Evolutionary conservation across 2,797 vertebrate species (phyloP), one percentile per base, ranked within the genome.

Genomic region (Dryobates pubescens): DNA sequence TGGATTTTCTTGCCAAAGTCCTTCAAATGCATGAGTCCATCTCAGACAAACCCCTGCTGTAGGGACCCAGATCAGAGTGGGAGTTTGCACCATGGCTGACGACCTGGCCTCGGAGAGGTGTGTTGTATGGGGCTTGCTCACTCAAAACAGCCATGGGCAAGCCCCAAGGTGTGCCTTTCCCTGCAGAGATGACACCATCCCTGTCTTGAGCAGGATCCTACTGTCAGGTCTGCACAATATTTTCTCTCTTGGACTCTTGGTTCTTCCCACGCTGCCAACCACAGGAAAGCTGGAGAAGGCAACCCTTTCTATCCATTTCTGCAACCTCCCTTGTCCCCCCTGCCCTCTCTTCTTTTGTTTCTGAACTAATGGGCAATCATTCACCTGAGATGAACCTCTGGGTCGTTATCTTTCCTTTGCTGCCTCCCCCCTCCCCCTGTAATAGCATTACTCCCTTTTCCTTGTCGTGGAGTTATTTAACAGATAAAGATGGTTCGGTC

Each of bases 401-500:
- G 80, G 74, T 90, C 10, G 0, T 84, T 77, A 24, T 69, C 57
- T 82, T 93, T 94, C 88, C 77, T 89, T 86, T 87, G 65, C 85
- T 94, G 82, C 77, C 53, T 75, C 61, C 2, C 5, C 58, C 2
- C 5, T 94, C 77, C 38, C 79, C 36, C 61, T 34, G 34, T 96
- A 90, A 90, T 93, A 91, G 95, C 91, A 71, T 92, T 93, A 76
- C 83, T 96, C 79, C 58, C 90, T 96, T 95, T 95, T 86, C 72
- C 87, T 87, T 92, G 93, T 95, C 0, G 95, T 97, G 94, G 79
- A 85, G 61, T 94, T 91, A 43, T 93, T 97, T 96, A 87, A 94
- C 94, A 94, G 91, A 94, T 72, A 86, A 95, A 95, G 90, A 95
- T 36, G 15, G 90, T 93, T 94, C 79, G 67, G 89, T 93, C 95